Percentiles rank a stretch among this genome's conserved stretches.
Evolutionary conservation across 2,797 vertebrate species (phyloP).

Genomic region (Phoebastria nigripes): DNA sequence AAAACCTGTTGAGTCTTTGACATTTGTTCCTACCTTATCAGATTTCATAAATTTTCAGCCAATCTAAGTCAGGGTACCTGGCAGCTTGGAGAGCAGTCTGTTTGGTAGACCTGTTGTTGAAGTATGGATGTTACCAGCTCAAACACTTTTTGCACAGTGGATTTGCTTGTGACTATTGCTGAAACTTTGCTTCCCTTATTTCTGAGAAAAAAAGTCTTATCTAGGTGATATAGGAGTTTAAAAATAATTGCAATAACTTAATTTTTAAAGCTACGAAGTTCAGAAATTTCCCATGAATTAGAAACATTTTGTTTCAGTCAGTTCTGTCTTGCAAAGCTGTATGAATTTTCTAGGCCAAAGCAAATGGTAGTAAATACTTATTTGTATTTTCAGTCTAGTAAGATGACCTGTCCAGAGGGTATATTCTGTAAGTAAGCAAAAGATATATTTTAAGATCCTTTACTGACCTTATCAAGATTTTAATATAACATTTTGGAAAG

Average conservation of each 20-base stretch:
- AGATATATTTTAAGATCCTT: not conserved
- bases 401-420: not conserved
- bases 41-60: not conserved
- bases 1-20: not conserved
- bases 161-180: not conserved
- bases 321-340: not conserved
- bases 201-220: not conserved
- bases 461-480: not conserved
- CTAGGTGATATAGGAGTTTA: not conserved
- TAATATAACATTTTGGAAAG: not conserved
- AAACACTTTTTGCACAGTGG: not conserved
- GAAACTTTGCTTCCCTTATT: not conserved
- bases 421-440: not conserved
- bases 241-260: not conserved
- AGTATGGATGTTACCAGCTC: not conserved
- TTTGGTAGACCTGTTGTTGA: not conserved
- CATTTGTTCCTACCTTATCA: not conserved
- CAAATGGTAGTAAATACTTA: not conserved
- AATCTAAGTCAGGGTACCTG: not conserved
- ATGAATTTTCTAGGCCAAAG: not conserved
- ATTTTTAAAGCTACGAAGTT: not conserved
- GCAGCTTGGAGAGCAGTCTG: not conserved
- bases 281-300: not conserved
- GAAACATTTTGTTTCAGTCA: not conserved
- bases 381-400: not conserved